Evolutionary conservation across 2,888 invertebrate species (phyloP), one percentile per base, ranked within the genome.

Genomic region (Eupithecia exiguata): DNA sequence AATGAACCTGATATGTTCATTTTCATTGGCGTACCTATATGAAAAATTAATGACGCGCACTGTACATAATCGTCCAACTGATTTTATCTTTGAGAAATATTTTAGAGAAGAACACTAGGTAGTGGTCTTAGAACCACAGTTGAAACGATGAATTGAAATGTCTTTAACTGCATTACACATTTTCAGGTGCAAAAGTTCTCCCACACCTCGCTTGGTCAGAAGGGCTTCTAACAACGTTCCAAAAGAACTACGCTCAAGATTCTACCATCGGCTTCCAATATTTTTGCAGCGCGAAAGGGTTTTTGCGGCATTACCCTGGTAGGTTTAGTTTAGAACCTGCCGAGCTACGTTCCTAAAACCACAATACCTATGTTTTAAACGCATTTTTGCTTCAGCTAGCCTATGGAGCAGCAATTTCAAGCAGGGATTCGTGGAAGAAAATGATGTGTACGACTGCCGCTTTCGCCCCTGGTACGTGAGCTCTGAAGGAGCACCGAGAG

Each of bases 401-500:
- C 78, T 86, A 70, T 94, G 94, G 94, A 83, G 87, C n/a, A 88
- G 88, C 65, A 89, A 94, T 87, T 91, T 87, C 77, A 89, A 91
- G 77, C 77, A 92, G 5, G 82, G 85, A 10, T 81, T 86, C 18
- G 82, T 83, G 1, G 83, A 84, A 0, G 88, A 86, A 9, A 66
- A 66, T 18, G 89, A 91, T 66, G 82, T 92, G 12, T 94, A 92
- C 80, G 94, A 94, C 80, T 94, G 94, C 73, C 88, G 94, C 0
- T 85, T 94, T 35, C 88, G 94, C 0, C 91, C 94, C 1, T 94
- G 94, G 94, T 94, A 93, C 80, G 93, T 94, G 68, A 89, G 90
- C 74, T 93, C 93, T 0, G 86, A 89, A 16, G 94, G 94, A 0
- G 94, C 94, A 0, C 93, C 94, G 0, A 84, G 93, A 0, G 94